Conservation (phyloP, 2,888 invertebrate genomes). For the Drosophila histrio region DNA sequence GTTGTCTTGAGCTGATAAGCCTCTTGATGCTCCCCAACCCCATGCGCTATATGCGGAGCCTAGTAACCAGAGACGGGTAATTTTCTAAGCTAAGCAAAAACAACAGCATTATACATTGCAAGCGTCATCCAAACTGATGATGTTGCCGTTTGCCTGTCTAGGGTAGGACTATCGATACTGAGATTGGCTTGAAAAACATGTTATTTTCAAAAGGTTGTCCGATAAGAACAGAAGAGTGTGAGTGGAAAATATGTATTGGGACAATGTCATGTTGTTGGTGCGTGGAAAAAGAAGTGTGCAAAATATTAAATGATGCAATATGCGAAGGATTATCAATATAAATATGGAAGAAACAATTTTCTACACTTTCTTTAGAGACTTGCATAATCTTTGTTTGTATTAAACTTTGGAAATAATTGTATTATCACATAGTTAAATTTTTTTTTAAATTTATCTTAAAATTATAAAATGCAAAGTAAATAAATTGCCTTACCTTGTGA, state of each 20-base stretch:
- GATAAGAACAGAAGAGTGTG: conserved; percentile 69
- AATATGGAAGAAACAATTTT: not conserved
- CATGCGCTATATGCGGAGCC: conserved; percentile 16
- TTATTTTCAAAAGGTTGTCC: conserved; percentile 59
- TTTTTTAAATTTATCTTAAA: not conserved
- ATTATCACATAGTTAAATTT: not conserved
- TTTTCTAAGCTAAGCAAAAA: conserved; percentile 34
- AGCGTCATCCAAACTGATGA: conserved; percentile 54
- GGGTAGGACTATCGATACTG: conserved; percentile 19
- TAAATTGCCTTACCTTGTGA: conserved; percentile 60
- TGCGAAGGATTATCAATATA: not conserved
- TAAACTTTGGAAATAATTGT: not conserved
- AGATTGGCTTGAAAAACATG: conserved; percentile 71
- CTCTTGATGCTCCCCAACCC: conserved; percentile 14
- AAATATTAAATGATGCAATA: too few relatives aligned
- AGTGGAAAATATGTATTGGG: conserved; percentile 24
- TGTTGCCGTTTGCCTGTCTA: conserved; percentile 27
- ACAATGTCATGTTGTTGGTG: conserved; percentile 26
- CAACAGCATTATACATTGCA: conserved; percentile 18
- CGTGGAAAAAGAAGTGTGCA: conserved; percentile 4
- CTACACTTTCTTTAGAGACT: not conserved
- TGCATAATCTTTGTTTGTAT: not conserved
- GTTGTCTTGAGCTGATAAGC: conserved; percentile 55
- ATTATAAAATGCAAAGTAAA: not conserved
- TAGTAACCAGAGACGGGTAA: conserved; percentile 55